Percentiles rank a stretch among this genome's conserved stretches.
phyloP scores from a whole-genome alignment of 2,888 invertebrate genomes.

The Drosophila ochracea region DNA sequence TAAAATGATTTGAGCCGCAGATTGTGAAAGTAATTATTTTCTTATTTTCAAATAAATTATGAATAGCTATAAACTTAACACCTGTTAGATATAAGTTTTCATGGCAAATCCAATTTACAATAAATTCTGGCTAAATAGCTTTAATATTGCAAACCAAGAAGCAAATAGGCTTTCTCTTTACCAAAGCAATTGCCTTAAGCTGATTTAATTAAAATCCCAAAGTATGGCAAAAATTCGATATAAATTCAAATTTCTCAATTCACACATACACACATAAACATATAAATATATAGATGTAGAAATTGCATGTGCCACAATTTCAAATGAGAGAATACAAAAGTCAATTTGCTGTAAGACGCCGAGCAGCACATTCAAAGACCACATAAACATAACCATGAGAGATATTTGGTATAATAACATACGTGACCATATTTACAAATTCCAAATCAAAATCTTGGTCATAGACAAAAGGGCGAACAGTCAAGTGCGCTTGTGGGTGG shows the following conservation, averaged over 20 bases:
- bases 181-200: conserved; percentile 59
- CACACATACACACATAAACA: conserved; percentile 19
- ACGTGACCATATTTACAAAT: conserved; percentile 81
- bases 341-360: conserved; percentile 71
- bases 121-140: conserved; percentile 10
- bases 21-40: neutral
- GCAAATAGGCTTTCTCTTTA: conserved; percentile 35
- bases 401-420: conserved; percentile 79
- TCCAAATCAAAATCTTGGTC: conserved; percentile 70
- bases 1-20: neutral
- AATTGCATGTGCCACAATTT: conserved; percentile 57
- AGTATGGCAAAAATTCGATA: conserved; percentile 62
- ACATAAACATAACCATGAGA: conserved; percentile 78
- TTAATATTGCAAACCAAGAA: conserved; percentile 17
- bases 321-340: conserved; percentile 71
- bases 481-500: conserved; percentile 16
- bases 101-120: conserved; percentile 1
- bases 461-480: conserved; percentile 31
- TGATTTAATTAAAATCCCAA: conserved; percentile 69
- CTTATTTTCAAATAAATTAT: neutral
- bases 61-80: neutral
- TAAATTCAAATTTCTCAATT: conserved; percentile 75
- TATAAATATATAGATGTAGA: conserved; percentile 24
- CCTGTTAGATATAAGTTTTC: neutral
- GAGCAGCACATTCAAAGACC: conserved; percentile 30